Conservation (phyloP, 64 coral and sea anemone species). For the Trachythela sp. region DNA sequence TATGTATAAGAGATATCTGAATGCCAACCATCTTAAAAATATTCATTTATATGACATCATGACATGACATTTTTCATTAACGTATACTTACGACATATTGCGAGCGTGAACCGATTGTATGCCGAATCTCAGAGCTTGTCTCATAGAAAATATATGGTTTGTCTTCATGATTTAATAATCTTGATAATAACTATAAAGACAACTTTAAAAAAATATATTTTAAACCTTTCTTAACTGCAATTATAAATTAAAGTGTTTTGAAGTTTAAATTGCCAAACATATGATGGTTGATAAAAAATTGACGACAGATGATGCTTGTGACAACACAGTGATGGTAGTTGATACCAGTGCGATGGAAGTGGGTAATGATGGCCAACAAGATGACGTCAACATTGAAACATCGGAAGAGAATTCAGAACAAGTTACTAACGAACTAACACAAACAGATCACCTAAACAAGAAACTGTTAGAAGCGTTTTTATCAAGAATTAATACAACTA, state of each 20-base stretch:
- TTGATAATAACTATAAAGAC: too few species aligned
- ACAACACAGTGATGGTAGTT: not conserved
- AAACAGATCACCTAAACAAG: slow-evolving; percentile 57
- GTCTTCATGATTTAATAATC: too few species aligned
- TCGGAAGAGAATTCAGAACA: not conserved
- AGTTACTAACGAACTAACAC: slow-evolving; percentile 44
- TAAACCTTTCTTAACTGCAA: too few species aligned
- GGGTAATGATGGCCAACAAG: not conserved
- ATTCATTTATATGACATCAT: too few species aligned
- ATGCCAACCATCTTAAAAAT: too few species aligned
- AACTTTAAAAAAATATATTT: too few species aligned
- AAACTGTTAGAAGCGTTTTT: slow-evolving; percentile 47
- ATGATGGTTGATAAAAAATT: slow-evolving; percentile 16
- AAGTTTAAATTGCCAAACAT: too few species aligned
- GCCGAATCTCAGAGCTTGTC: too few species aligned
- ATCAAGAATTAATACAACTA: slow-evolving; percentile 33
- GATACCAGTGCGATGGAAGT: not conserved
- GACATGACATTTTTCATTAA: not conserved
- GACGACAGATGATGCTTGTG: not conserved
- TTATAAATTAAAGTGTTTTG: too few species aligned
- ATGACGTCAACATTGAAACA: not conserved
- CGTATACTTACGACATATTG: not conserved
- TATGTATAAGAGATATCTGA: too few species aligned
- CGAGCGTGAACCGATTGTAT: not conserved
- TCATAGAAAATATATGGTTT: too few species aligned